These are phyloP conservation scores for Dromococcyx pavoninus DNA, from an alignment of 2,797 vertebrate genomes.

Conservation along the genomic window DNA sequence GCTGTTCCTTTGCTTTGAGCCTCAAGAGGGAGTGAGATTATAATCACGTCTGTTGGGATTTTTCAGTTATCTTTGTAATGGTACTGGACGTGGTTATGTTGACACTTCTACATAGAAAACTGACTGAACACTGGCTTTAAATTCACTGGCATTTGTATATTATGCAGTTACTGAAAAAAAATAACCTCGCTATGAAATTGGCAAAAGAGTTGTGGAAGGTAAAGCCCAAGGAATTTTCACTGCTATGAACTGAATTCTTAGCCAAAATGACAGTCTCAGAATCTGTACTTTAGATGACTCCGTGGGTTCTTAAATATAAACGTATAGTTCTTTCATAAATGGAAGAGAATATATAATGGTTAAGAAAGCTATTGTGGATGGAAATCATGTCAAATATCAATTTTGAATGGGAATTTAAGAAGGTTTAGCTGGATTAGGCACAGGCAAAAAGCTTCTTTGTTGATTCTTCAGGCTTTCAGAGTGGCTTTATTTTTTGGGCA, in stretches of 20 bases:
- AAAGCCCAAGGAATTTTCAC: not conserved
- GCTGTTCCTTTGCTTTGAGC: not conserved
- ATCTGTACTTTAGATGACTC: not conserved
- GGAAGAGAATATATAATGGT: not conserved
- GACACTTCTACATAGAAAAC: not conserved
- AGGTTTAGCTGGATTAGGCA: slow-evolving; percentile 46
- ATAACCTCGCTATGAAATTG: not conserved
- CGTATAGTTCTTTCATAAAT: not conserved
- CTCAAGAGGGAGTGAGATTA: not conserved
- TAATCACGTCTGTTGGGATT: not conserved
- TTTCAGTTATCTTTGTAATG: not conserved
- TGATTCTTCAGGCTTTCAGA: slow-evolving; percentile 28
- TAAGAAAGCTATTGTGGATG: not conserved
- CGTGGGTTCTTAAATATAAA: not conserved
- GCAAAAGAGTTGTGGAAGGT: not conserved
- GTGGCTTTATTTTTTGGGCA: slow-evolving; percentile 27
- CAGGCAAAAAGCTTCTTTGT: slow-evolving; percentile 34
- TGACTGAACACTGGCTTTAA: not conserved
- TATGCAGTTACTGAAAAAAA: not conserved
- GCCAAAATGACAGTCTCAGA: not conserved
- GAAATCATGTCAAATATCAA: not conserved
- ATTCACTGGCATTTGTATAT: not conserved
- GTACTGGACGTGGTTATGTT: not conserved
- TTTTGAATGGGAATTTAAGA: slow-evolving; percentile 25
- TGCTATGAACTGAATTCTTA: not conserved